Evolutionary conservation across 1,140 invertebrate genomes (phyloP), one percentile per base, ranked within the genome.

Genomic region (Hycleus cichorii): DNA sequence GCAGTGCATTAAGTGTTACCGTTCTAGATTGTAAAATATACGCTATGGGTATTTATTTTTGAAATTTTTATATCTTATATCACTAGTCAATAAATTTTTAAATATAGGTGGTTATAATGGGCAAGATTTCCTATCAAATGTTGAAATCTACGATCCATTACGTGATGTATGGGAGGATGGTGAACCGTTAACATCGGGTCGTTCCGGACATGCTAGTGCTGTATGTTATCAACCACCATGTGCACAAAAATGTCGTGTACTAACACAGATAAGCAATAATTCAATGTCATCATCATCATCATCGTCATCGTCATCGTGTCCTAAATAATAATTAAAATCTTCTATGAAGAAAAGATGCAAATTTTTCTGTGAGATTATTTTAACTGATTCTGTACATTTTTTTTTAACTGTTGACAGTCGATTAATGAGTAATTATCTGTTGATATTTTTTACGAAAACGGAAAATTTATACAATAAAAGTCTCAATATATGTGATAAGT

Each of bases 201-300:
- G 91, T 58, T 94, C 91, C 27, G 93, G 92, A 5, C 92, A 95
- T 73, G 90, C 91, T 1, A 90, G 91, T 47, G 90, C 90, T 8
- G 89, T 94, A 1, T 91, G 88, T 63, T 88, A 87, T 72, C 84
- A 88, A 69, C 78, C 80, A 46, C 78, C 81, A 8, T 80, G 83
- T 69, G 73, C 74, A 2, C 52, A 55, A 25, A 55, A 46, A 18
- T 55, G 52, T 47, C 46, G 38, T 24, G 45, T 55, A 39, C 47
- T 55, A 40, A 46, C 52, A 39, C n/a, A 55, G 4, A 18, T 55
- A 39, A 55, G 32, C 24, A 47, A 26, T 26, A 55, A 46, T 55
- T 18, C 52, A 39, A 18, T 18, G 18, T 18, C 18, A 18, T 18
- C 18, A 18, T 18, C 18, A 18, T 18, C 18, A 18, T 18, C 18